Base-by-base conservation (phyloP, 2,797 vertebrate species). In the Lagothrix lagotricha region DNA sequence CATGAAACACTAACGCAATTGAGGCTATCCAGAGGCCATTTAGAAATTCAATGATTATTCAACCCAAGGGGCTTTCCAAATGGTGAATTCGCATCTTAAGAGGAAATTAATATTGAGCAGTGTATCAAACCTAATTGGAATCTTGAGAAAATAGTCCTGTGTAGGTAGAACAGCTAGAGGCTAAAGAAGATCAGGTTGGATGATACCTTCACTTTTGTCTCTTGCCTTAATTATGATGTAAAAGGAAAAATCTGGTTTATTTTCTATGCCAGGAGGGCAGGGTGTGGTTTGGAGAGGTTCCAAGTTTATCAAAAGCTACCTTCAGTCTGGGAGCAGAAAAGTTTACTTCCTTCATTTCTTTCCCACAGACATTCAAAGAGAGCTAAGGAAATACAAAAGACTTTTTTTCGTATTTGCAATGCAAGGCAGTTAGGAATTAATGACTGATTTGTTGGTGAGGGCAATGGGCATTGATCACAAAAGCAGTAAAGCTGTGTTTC, bases 71-170 rank as follows among this genome's bases (percentile, higher is more conserved):
- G 14, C 36, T 97, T 97, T 97, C 93, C 50, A 88, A 75, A 77
- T 90, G 50, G 28, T 86, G 50, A 67, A 84, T 72, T 54, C 90
- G 64, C 80, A 93, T 96, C 91, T 92, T 84, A 54, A 46, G 80
- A 94, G 73, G 81, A 98, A 92, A 97, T 94, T 84, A 89, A 93
- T 96, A 94, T 57, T 96, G 96, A 92, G 13, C 30, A 93, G 20
- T 72, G 4, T 64, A 93, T 89, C 84, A 83, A 90, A 82, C 61
- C 89, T 93, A 96, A 94, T 64, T 76, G 90, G 26, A 90, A 90
- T 87, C 44, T 90, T 80, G 83, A 96, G 90, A 92, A 97, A 73
- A 44, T n/a, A 84, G 39, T 81, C 67, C 50, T 72, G n/a, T 84
- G 28, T 41, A 86, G 64, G 64, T 81, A 64, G 80, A 86, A 79